phyloP scores from a whole-genome alignment of 2,888 invertebrate species.

The Eupeodes latifasciatus region DNA sequence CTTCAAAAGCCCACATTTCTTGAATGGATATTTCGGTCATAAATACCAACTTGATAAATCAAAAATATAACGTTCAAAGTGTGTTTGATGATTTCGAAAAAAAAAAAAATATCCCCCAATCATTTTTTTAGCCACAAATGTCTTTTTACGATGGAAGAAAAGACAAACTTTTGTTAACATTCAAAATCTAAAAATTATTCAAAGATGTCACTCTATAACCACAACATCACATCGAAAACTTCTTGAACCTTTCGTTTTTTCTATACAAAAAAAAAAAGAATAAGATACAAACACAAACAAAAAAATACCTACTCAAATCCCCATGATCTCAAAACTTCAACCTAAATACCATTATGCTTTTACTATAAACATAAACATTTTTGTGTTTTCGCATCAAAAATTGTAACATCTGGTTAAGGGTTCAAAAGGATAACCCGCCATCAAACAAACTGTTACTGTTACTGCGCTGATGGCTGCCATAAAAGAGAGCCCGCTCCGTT shows the following conservation, averaged over 20 bases:
- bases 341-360: conserved; percentile 4
- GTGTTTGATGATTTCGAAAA: background rate
- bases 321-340: conserved; percentile 12
- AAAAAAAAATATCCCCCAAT: background rate
- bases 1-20: too few relatives aligned
- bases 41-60: too few relatives aligned
- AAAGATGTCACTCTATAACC: conserved; percentile 12
- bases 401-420: conserved; percentile 59
- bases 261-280: background rate
- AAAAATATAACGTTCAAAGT: background rate
- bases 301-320: conserved; percentile 9
- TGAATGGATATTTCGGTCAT: too few relatives aligned
- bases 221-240: conserved; percentile 5
- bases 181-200: background rate
- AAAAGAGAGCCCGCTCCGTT: conserved; percentile 3
- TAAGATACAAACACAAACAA: too few relatives aligned
- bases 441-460: conserved; percentile 48
- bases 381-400: conserved; percentile 27
- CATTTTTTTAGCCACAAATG: background rate
- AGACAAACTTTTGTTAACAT: background rate
- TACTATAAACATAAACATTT: conserved; percentile 19
- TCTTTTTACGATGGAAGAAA: background rate
- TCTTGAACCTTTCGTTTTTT: background rate
- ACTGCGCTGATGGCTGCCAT: background rate
- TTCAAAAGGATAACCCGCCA: conserved; percentile 62